phyloP scores from a whole-genome alignment of 64 coral and sea anemone genomes.

The Trachythela sp. region DNA sequence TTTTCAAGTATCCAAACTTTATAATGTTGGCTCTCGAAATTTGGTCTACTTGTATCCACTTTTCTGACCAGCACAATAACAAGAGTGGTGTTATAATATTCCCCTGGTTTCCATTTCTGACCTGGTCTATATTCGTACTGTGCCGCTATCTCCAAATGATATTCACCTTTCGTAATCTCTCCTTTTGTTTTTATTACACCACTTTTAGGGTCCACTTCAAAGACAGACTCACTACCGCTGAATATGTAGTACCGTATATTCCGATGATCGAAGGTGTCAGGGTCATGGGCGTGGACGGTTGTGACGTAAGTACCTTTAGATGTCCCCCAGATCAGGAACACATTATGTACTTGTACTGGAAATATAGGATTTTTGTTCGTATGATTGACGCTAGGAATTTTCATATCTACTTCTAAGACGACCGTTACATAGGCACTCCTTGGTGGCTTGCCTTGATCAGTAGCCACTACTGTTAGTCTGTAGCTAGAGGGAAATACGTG shows the following conservation, averaged over 20 bases:
- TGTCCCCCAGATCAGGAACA: neutral
- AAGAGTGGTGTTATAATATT: neutral
- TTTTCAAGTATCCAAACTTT: neutral
- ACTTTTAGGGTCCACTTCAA: neutral
- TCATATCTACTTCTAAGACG: neutral
- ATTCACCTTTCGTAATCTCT: neutral
- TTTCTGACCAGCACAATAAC: neutral
- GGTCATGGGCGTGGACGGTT: neutral
- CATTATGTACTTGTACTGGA: neutral
- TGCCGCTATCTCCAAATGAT: neutral
- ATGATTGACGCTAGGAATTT: neutral
- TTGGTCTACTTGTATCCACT: neutral
- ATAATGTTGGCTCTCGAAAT: neutral
- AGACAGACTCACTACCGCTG: neutral
- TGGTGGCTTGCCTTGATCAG: neutral
- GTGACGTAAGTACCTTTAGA: neutral
- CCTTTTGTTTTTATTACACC: neutral
- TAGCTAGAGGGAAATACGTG: neutral
- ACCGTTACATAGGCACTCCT: neutral
- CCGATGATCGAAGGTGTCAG: neutral
- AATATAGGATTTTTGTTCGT: neutral
- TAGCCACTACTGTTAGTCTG: neutral
- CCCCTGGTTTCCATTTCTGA: neutral
- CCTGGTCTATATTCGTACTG: neutral
- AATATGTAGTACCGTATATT: neutral